A percentile compares a stretch with the other conserved stretches of the same genome.
Evolutionary conservation across 2,113 vertebrate genomes (phyloP).

Genomic region (Chlorodrepanis virens): DNA sequence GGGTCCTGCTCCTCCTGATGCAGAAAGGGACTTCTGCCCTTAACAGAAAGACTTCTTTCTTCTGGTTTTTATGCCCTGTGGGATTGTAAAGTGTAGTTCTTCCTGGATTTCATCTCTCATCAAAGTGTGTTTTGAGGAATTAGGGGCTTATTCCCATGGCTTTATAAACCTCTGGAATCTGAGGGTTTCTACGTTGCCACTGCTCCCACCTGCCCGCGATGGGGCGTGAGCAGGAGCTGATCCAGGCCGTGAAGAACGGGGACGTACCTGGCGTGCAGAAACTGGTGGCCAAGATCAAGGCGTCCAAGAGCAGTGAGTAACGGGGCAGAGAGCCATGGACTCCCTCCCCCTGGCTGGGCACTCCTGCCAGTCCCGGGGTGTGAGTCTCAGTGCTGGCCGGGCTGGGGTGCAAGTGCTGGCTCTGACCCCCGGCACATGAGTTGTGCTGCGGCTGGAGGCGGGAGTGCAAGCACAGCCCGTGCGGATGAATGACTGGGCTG

Average conservation of each 20-base stretch:
- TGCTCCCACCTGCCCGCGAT: slow-evolving; percentile 46
- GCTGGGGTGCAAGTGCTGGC: background rate
- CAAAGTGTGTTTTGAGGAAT: slow-evolving; percentile 2
- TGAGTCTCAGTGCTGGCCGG: fast-evolving
- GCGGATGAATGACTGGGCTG: background rate
- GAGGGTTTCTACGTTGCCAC: background rate
- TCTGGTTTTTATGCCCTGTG: slow-evolving; percentile 31
- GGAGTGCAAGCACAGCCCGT: background rate
- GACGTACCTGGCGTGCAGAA: slow-evolving; percentile 76
- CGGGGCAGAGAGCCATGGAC: background rate
- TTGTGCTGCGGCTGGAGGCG: fast-evolving
- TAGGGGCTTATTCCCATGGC: slow-evolving; percentile 16
- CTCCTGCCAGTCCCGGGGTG: fast-evolving
- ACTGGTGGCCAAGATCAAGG: slow-evolving; percentile 79
- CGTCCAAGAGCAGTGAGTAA: slow-evolving; percentile 79
- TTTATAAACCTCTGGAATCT: background rate
- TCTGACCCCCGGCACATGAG: fast-evolving
- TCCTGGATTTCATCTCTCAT: background rate
- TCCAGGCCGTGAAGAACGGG: slow-evolving; percentile 79
- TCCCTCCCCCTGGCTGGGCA: background rate
- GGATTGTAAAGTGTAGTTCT: slow-evolving; percentile 5
- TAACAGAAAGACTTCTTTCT: background rate
- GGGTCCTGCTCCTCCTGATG: background rate
- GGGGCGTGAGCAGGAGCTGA: slow-evolving; percentile 80
- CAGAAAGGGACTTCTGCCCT: background rate